Evolutionary conservation across 2,888 invertebrate genomes (phyloP).

Genomic region (Notocelia uddmanniana): DNA sequence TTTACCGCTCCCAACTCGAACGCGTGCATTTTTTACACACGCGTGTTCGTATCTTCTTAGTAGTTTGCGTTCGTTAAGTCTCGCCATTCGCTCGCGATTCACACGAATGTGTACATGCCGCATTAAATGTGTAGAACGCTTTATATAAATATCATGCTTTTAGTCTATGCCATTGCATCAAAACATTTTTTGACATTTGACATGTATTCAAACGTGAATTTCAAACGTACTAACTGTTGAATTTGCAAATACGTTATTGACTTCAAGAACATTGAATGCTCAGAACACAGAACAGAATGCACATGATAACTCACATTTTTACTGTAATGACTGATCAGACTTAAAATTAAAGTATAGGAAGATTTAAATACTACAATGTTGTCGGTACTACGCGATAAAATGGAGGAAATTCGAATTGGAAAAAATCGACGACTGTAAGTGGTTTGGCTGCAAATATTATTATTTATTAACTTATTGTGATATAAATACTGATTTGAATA

Average conservation of each 20-base stretch:
- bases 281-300: too few species aligned
- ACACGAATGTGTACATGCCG: too few species aligned
- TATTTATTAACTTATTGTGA: not conserved
- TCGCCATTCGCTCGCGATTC: too few species aligned
- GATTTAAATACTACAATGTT: constrained; percentile 18
- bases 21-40: too few species aligned
- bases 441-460: not conserved
- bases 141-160: not conserved
- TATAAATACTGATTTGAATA: constrained; percentile 15
- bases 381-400: constrained; percentile 52
- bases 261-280: constrained; percentile 2
- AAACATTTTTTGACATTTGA: constrained; percentile 25
- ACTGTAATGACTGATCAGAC: constrained; percentile 37
- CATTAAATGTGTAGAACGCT: too few species aligned
- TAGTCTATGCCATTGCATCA: not conserved
- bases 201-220: constrained; percentile 31
- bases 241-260: constrained; percentile 34
- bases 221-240: constrained; percentile 22
- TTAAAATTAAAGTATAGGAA: constrained; percentile 7
- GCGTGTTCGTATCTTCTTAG: too few species aligned
- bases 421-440: constrained; percentile 80
- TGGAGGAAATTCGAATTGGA: constrained; percentile 71
- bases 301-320: constrained; percentile 1
- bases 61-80: too few species aligned
- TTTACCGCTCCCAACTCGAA: too few species aligned